Percentiles rank a stretch among this genome's conserved stretches.
phyloP scores from a whole-genome alignment of 2,888 invertebrate genomes.

The Nomada flava region DNA sequence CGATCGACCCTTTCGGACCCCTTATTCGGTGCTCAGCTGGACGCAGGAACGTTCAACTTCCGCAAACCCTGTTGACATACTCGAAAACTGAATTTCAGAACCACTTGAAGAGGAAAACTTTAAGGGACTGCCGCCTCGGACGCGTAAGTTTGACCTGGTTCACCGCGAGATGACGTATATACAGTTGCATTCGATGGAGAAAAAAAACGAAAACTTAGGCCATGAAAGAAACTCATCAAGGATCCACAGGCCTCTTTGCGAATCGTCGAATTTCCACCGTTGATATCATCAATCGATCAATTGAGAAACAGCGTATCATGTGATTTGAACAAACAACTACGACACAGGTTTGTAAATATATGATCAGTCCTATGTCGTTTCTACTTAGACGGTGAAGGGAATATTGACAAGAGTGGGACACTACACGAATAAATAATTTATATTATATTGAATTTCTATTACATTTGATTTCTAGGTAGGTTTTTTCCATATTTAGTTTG shows the following conservation, averaged over 20 bases:
- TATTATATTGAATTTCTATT: no score
- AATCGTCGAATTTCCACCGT: neutral
- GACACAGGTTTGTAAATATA: constrained; percentile 9
- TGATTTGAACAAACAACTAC: neutral
- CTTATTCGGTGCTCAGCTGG: constrained; percentile 64
- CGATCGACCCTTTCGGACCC: constrained; percentile 76
- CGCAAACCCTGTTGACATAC: constrained; percentile 37
- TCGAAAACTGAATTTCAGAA: constrained; percentile 1
- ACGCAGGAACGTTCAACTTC: constrained; percentile 38
- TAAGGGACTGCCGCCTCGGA: neutral
- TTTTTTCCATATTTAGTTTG: neutral
- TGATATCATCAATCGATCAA: neutral
- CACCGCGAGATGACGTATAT: neutral
- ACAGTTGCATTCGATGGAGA: neutral
- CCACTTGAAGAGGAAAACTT: neutral
- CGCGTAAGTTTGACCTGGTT: constrained; percentile 30
- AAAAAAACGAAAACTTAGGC: neutral
- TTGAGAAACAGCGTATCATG: neutral
- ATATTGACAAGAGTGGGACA: constrained; percentile 6
- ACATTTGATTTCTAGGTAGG: no score
- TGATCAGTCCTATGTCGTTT: constrained; percentile 8
- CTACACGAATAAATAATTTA: no score
- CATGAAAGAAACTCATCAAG: constrained; percentile 24
- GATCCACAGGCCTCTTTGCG: neutral
- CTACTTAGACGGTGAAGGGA: neutral